Evolutionary conservation across 2,797 vertebrate species (phyloP), one percentile per base, ranked within the genome.

Genomic region (Enteromius radiatus): DNA sequence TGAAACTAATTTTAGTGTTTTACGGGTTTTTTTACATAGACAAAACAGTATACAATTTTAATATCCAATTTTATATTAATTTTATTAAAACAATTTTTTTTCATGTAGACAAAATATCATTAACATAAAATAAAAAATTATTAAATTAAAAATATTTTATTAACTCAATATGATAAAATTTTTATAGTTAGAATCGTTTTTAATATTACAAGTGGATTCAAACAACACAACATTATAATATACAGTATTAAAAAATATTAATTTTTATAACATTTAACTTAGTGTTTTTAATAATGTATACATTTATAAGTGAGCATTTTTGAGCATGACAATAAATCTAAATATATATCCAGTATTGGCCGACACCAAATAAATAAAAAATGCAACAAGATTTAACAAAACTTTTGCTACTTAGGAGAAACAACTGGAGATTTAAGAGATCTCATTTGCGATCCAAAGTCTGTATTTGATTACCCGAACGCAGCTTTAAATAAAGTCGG

Each of bases 381-480:
- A 71, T 31, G 15, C 26, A 71, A 31, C 21, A 10, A 73, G 45
- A 21, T 15, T 71, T 21, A 54, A 54, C 8, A n/a, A n/a, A n/a
- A 54, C 19, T 21, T 26, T 45, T 69, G 5, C 38, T 15, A 2
- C 10, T 7, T 5, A 19, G 6, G 23, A 45, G 14, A 28, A 70
- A 45, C 23, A 21, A 5, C 28, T 36, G 31, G 8, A 47, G 36
- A 47, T 47, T 49, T 5, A 28, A 17, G 6, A 28, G 23, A 17
- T 43, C 65, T 68, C 38, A 23, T 65, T 36, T 21, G 36, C n/a
- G 21, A 68, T 65, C 47, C 41, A 11, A 81, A 19, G 36, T 61
- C 92, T 92, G 92, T 90, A 91, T 92, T 92, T 91, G 91, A 93
- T 93, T 91, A 92, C 89, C 84, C 92, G 94, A 94, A 94, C 91